Evolutionary conservation across 2,888 invertebrate species (phyloP).

Genomic region (Hedya salicella): DNA sequence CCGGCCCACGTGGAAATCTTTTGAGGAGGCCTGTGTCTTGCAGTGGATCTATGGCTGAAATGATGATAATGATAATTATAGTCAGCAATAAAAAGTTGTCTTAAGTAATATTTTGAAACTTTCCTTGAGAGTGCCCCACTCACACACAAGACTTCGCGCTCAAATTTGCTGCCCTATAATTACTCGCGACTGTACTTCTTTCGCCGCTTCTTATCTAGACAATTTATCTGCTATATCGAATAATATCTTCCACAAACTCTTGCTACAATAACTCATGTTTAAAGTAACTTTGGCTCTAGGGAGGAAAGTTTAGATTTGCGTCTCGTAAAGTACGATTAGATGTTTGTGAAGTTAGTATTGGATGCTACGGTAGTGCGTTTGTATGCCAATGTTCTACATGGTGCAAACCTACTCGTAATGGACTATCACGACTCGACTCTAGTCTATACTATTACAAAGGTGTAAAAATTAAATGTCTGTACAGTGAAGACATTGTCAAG

Average conservation of each 20-base stretch:
- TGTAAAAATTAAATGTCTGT: too few species aligned
- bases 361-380: conserved; percentile 29
- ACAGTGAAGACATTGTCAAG: too few species aligned
- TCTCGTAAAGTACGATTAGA: not conserved
- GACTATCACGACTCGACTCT: not conserved
- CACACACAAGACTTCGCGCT: conserved; percentile 16
- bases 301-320: not conserved
- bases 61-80: too few species aligned
- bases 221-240: conserved; percentile 46
- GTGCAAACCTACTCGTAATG: not conserved
- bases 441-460: too few species aligned
- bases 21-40: too few species aligned
- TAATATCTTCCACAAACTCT: conserved; percentile 2
- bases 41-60: too few species aligned
- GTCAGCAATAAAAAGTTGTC: too few species aligned
- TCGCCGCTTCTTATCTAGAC: conserved; percentile 46
- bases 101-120: too few species aligned
- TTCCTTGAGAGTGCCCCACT: conserved; percentile 9
- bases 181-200: conserved; percentile 45
- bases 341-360: not conserved
- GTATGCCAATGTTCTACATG: conserved; percentile 14
- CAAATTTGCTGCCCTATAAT: conserved; percentile 40
- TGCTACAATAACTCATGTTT: not conserved
- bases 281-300: not conserved
- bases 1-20: too few species aligned